Conservation (phyloP, 2,797 vertebrate species). For the Chromobotia macracanthus region DNA sequence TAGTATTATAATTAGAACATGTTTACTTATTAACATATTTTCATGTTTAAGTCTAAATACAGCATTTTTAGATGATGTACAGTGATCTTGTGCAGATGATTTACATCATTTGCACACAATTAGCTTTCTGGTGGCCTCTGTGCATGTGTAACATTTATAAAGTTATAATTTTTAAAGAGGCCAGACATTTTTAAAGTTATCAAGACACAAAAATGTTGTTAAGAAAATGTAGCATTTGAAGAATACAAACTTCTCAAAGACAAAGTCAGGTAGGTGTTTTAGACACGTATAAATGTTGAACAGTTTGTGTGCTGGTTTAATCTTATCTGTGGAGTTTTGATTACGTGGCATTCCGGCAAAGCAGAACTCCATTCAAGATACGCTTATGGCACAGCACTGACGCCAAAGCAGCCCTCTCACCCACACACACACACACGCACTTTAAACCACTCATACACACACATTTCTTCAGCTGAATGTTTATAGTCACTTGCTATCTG, state of each 20-base stretch:
- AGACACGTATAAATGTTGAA: neutral
- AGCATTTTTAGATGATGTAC: too few relatives aligned
- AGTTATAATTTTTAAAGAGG: too few relatives aligned
- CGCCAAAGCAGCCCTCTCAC: conserved; percentile 5
- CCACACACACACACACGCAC: neutral
- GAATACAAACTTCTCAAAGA: neutral
- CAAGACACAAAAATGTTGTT: too few relatives aligned
- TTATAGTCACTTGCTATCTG: neutral
- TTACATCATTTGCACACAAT: too few relatives aligned
- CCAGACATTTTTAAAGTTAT: too few relatives aligned
- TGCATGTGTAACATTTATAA: too few relatives aligned
- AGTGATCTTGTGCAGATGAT: too few relatives aligned
- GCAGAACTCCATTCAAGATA: conserved; percentile 14
- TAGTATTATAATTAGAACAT: too few relatives aligned
- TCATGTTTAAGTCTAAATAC: too few relatives aligned
- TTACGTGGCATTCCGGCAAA: conserved; percentile 8
- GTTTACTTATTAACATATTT: too few relatives aligned
- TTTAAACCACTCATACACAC: neutral
- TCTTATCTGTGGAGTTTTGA: conserved; percentile 13
- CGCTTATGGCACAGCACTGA: neutral
- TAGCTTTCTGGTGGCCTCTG: too few relatives aligned
- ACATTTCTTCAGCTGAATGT: neutral
- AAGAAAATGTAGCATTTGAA: neutral
- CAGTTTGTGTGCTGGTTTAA: neutral
- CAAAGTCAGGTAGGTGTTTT: neutral